These are phyloP conservation scores for Fulmarus glacialis DNA, from an alignment of 2,113 vertebrate species.

Conservation along the genomic window DNA sequence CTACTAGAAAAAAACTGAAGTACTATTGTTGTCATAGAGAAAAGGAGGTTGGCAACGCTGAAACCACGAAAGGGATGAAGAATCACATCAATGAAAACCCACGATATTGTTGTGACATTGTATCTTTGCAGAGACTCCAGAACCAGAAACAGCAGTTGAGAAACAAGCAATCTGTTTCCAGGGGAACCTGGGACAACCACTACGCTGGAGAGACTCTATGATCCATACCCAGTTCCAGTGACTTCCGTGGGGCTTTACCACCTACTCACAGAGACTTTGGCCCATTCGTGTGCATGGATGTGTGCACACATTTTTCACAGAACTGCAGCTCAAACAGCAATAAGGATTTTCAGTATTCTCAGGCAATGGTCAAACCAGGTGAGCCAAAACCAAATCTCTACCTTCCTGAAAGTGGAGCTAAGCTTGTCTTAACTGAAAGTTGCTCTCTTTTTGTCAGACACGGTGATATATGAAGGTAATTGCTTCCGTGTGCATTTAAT, in stretches of 20 bases:
- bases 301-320: accelerated
- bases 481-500: slow-evolving; percentile 51
- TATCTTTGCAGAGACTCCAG: not conserved
- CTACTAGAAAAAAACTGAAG: not conserved
- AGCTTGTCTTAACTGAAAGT: not conserved
- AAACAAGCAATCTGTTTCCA: not conserved
- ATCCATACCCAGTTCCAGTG: not conserved
- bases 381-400: not conserved
- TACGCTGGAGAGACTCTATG: accelerated
- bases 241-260: not conserved
- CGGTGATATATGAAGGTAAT: slow-evolving; percentile 64
- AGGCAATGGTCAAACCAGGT: not conserved
- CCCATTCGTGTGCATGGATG: accelerated
- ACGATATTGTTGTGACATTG: not conserved
- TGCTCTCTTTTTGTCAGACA: slow-evolving; percentile 13
- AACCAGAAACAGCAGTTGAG: not conserved
- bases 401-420: not conserved
- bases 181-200: not conserved
- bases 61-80: not conserved
- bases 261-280: not conserved
- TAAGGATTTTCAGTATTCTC: not conserved
- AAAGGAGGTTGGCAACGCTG: not conserved
- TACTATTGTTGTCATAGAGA: not conserved
- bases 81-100: not conserved
- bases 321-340: not conserved